Evolutionary conservation across 2,888 invertebrate genomes (phyloP), one percentile per base, ranked within the genome.

Genomic region (Netelia fuscicornis): DNA sequence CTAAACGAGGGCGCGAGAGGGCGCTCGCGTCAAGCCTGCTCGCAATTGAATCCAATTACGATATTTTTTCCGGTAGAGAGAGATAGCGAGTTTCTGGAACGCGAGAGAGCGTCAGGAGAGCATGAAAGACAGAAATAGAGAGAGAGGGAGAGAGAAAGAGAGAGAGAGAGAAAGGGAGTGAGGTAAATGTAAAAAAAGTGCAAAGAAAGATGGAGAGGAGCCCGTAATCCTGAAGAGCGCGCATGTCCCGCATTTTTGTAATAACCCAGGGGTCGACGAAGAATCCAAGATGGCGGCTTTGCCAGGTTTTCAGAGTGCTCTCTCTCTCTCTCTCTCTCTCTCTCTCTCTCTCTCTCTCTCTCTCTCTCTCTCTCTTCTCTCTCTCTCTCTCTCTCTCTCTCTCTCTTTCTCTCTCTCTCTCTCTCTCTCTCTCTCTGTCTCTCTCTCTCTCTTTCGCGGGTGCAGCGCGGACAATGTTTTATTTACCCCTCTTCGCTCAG

Each of bases 281-380:
- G 93, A 93, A 93, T 93, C 92, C 92, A 92, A 93, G 88, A 93
- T 93, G 93, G 91, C 90, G 90, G 37, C 60, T 42, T 71, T 70
- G 20, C 62, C 72, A 71, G 67, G 60, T 79, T 71, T 79, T 71
- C 78, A 78, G 60, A 60, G 60, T 71, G 64, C 60, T 80, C 54
- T 37, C 54, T 52, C 64, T 48, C 80, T 10, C 58, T 78, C 65
- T 23, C 13, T 42, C 44, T 65, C 10, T 42, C 60, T 20, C 68
- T 58, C 23, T 23, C 58, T 56, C 11, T 11, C 13, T 10, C 56
- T 56, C 13, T 37, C 54, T 52, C 64, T 48, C 80, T 10, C 52
- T 11, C 13, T n/a, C 44, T 56, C 13, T 48, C 80, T 10, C 52
- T 11, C 13, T n/a, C n/a, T n/a, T 48, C 80, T 10, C 58, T 78